These are phyloP conservation scores for Alouatta palliata DNA, from an alignment of 2,113 vertebrate species.

Conservation along the genomic window DNA sequence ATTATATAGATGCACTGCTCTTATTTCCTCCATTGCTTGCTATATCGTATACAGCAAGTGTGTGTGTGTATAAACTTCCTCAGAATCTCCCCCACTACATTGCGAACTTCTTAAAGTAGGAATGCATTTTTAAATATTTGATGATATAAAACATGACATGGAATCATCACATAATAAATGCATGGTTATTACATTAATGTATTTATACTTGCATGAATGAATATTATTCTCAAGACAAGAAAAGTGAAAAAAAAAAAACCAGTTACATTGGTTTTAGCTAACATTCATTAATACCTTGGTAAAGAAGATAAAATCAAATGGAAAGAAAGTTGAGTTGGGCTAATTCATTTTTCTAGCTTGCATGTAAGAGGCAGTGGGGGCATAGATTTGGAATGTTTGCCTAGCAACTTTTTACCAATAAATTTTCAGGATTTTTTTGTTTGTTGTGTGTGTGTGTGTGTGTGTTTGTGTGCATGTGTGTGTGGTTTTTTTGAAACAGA, in stretches of 20 bases:
- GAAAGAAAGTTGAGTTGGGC: background rate
- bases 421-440: too few relatives aligned
- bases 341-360: background rate
- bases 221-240: background rate
- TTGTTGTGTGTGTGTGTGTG: too few relatives aligned
- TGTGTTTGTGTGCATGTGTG: too few relatives aligned
- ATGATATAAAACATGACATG: background rate
- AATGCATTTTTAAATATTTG: background rate
- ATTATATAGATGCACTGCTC: background rate
- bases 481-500: too few relatives aligned
- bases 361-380: background rate
- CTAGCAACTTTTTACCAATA: constrained; percentile 39
- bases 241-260: background rate
- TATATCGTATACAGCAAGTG: background rate
- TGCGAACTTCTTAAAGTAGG: background rate
- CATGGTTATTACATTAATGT: background rate
- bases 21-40: background rate
- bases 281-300: background rate
- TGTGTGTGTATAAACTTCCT: background rate
- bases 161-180: background rate
- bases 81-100: background rate
- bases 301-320: background rate
- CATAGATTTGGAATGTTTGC: background rate
- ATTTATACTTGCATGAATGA: background rate
- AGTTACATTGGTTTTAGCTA: background rate